phyloP scores from a whole-genome alignment of 2,888 invertebrate genomes.

The Dexiosoma caninum region DNA sequence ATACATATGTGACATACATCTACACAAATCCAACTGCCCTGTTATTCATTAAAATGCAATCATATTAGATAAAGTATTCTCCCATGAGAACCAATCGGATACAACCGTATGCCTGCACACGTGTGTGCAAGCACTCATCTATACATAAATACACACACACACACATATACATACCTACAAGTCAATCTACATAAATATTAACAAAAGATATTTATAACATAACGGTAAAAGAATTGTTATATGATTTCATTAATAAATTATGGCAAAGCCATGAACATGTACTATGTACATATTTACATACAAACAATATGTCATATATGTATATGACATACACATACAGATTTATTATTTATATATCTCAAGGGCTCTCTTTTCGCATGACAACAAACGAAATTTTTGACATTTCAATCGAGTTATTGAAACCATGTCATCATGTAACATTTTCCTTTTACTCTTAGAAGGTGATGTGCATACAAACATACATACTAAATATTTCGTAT shows the following conservation, averaged over 20 bases:
- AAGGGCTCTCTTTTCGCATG: slow-evolving; percentile 23
- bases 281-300: slow-evolving; percentile 59
- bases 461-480: not conserved
- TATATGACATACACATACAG: not conserved
- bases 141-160: not conserved
- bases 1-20: too few species aligned
- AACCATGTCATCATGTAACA: slow-evolving; percentile 48
- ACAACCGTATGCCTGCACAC: not conserved
- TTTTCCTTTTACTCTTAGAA: not conserved
- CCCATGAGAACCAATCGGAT: slow-evolving; percentile 9
- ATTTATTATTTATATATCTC: slow-evolving; percentile 38
- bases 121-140: not conserved
- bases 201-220: slow-evolving; percentile 30
- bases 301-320: slow-evolving; percentile 48
- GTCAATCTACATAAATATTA: slow-evolving; percentile 21
- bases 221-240: slow-evolving; percentile 40
- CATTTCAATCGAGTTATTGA: slow-evolving; percentile 51
- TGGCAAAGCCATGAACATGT: slow-evolving; percentile 48
- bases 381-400: slow-evolving; percentile 46
- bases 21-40: too few species aligned
- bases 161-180: not conserved
- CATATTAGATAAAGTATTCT: not conserved
- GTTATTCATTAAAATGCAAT: not conserved
- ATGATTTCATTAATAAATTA: slow-evolving; percentile 71
- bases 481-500: not conserved